These are phyloP conservation scores for Sycon ciliatum DNA, from an alignment of 37 sponge, comb jelly and placozoan genomes.

Conservation along the genomic window DNA sequence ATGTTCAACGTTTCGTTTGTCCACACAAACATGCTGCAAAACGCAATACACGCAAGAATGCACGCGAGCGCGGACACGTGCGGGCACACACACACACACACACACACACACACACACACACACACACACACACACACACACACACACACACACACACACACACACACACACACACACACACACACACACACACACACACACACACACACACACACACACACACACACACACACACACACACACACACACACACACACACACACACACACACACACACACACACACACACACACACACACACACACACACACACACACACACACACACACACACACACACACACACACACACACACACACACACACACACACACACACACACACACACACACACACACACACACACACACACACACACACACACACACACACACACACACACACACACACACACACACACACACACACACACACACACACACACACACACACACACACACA, in stretches of 20 bases:
- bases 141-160: constrained; percentile 5
- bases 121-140: constrained; percentile 5
- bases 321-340: constrained; percentile 19
- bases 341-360: constrained; percentile 24
- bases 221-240: constrained; percentile 24
- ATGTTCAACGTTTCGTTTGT: constrained; percentile 81
- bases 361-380: constrained; percentile 19
- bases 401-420: constrained; percentile 19
- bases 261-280: constrained; percentile 24
- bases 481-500: constrained; percentile 21
- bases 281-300: constrained; percentile 24
- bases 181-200: constrained; percentile 18
- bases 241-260: constrained; percentile 17
- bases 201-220: constrained; percentile 19
- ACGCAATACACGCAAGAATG: too few relatives aligned
- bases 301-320: constrained; percentile 24
- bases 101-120: not conserved
- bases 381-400: constrained; percentile 24
- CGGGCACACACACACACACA: not conserved
- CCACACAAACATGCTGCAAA: constrained; percentile 50
- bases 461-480: constrained; percentile 19
- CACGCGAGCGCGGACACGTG: too few relatives aligned
- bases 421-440: constrained; percentile 24
- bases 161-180: constrained; percentile 5
- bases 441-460: constrained; percentile 19